Evolutionary conservation across 2,888 invertebrate species (phyloP).

Genomic region (Andrena marginata): DNA sequence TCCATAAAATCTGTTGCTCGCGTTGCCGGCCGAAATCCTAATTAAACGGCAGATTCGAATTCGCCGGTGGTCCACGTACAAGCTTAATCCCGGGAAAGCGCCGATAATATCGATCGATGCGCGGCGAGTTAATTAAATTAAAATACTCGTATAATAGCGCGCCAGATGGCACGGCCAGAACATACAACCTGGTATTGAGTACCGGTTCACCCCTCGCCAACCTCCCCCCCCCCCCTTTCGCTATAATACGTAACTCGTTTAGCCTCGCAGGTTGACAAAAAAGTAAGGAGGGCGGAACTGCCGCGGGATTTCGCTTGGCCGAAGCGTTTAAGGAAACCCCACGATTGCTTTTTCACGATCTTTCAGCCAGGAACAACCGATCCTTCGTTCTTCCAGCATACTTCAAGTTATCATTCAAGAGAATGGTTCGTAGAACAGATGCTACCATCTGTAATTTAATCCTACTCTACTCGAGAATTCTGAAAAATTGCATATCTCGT

Average conservation of each 20-base stretch:
- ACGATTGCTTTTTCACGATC: constrained; percentile 46
- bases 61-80: constrained; percentile 76
- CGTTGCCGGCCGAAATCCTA: constrained; percentile 82
- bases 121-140: constrained; percentile 84
- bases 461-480: no score
- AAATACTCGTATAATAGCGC: constrained; percentile 84
- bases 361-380: background rate
- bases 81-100: constrained; percentile 83
- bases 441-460: no score
- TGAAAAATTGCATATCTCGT: no score
- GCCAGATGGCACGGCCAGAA: constrained; percentile 83
- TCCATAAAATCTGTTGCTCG: constrained; percentile 82
- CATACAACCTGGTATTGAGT: constrained; percentile 81
- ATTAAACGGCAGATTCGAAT: constrained; percentile 84
- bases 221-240: no score
- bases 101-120: constrained; percentile 84
- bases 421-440: no score
- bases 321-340: constrained; percentile 78
- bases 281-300: constrained; percentile 71
- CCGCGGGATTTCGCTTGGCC: constrained; percentile 76
- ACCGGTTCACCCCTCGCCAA: constrained; percentile 65
- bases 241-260: constrained; percentile 84
- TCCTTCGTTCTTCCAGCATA: no score
- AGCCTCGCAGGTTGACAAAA: constrained; percentile 83
- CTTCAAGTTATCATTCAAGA: no score